Base-by-base conservation (phyloP, 2,888 invertebrate species). In the Kryphioiulus occultus region DNA sequence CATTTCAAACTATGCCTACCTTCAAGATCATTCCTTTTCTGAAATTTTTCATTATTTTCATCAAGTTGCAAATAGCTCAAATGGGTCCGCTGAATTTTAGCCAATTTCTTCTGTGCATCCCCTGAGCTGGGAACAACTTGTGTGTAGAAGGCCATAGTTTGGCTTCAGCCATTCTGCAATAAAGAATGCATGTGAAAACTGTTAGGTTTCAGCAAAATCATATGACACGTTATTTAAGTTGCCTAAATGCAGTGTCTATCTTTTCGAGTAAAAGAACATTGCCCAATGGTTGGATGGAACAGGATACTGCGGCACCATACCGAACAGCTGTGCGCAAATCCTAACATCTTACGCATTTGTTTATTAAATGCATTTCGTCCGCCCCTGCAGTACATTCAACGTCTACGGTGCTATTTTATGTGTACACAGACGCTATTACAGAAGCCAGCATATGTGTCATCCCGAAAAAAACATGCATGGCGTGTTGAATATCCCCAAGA, bases 61-160 rank as follows among this genome's bases (percentile, higher is more conserved):
- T 88, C 88, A 44, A 83, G 32, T 30, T 84, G 78, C 39, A 88
- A 83, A 53, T 88, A 88, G n/a, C 86, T 59, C 47, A 88, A 83
- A 53, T 88, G 88, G 12, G 83, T 86, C 32, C 68, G 68, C 53
- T 88, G 86, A 22, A 88, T 86, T 47, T 83, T 83, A 44, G 86
- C 88, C n/a, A 88, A 42, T 22, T 44, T 35, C 44, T 82, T 22
- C 22, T 88, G 88, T 9, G 88, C 88, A 22, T 88, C 86, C n/a
- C 86, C 88, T 30, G 86, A 59, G 83, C 86, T 88, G 26, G 88
- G 88, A 32, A 88, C 82, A 35, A 88, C 88, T 83, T 88, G 88
- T 19, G 53, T 53, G 86, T 82, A 88, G 26, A 32, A 53, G 15
- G 86, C 86, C 88, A 86, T 86, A 39, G 35, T 78, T 53, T 47